phyloP scores from a whole-genome alignment of 2,797 vertebrate genomes.

The Manis crassicaudata region DNA sequence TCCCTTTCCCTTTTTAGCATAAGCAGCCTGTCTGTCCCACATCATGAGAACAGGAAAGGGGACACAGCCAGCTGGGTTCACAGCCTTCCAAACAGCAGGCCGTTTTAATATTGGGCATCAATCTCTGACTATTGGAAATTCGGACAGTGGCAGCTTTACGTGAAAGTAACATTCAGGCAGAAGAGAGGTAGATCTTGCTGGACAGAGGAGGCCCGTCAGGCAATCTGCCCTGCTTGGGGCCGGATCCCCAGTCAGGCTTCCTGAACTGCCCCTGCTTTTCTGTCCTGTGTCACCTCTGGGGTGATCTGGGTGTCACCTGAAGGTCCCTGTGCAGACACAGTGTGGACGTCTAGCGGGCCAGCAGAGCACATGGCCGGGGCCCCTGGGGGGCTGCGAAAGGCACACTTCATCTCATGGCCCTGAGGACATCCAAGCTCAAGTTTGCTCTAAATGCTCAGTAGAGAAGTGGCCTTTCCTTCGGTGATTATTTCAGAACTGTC shows the following conservation, averaged over 20 bases:
- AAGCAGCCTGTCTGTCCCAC: background rate
- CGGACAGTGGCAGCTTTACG: background rate
- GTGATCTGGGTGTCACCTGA: background rate
- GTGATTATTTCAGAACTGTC: constrained; percentile 32
- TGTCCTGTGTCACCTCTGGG: background rate
- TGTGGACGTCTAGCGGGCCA: background rate
- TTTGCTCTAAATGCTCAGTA: background rate
- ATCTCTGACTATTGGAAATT: background rate
- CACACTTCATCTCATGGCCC: background rate
- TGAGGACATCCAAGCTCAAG: background rate
- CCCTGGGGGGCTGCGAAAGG: background rate
- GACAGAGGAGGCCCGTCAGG: background rate
- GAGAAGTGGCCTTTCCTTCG: background rate
- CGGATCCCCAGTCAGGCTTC: background rate
- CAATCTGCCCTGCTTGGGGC: background rate
- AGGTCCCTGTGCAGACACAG: background rate
- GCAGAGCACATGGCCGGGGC: background rate
- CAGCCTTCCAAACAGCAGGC: background rate
- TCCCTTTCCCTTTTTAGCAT: background rate
- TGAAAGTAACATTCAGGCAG: background rate
- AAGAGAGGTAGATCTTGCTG: background rate
- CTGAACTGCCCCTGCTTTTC: background rate
- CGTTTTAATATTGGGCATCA: background rate
- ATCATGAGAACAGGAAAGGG: background rate
- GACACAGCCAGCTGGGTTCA: background rate